Evolutionary conservation across 2,888 invertebrate species (phyloP), one percentile per base, ranked within the genome.

Genomic region (Folsomia manolachei): DNA sequence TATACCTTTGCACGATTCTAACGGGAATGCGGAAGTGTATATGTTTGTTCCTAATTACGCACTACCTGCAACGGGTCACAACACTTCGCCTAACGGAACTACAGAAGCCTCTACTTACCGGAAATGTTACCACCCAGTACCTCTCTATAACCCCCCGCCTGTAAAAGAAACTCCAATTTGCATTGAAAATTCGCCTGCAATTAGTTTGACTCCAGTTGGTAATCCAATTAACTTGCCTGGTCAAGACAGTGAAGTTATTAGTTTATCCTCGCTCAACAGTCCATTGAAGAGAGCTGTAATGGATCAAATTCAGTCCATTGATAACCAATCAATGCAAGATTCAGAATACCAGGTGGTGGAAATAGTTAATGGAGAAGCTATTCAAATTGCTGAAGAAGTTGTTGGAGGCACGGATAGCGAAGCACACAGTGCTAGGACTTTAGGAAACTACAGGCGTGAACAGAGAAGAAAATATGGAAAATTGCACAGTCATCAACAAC

Each of bases 11-110:
- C 18, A 71, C 0, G 70, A 71, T 25, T 27, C 66, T 0, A 63
- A 70, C 27, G 77, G 77, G 7, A 39, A 62, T 62, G 70, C 75
- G 1, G 75, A 72, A 51, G 75, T 71, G 9, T 62, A 72, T 1
- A 73, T 77, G 27, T 56, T 69, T 1, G 52, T 77, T 21, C 77
- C 77, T 11, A 73, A 73, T 19, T 67, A 71, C 2, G 73, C 72
- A 19, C 18, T 72, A 19, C n/a, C n/a, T 1, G 27, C 53, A 39
- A 27, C 14, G 2, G 27, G 39, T 4, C 2, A 14, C 39, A 52
- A 51, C 23, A 9, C 39, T 9, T 51, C 66, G 14, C 66, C 66
- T 1, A 51, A 1, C 19, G 51, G 24, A 23, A 66, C 27, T 51
- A 21, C 7, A 39, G 51, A 7, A 2, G 23, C 21, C n/a, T 7